Conservation (phyloP, 2,888 invertebrate species). For the Cataglyphis albicans region DNA sequence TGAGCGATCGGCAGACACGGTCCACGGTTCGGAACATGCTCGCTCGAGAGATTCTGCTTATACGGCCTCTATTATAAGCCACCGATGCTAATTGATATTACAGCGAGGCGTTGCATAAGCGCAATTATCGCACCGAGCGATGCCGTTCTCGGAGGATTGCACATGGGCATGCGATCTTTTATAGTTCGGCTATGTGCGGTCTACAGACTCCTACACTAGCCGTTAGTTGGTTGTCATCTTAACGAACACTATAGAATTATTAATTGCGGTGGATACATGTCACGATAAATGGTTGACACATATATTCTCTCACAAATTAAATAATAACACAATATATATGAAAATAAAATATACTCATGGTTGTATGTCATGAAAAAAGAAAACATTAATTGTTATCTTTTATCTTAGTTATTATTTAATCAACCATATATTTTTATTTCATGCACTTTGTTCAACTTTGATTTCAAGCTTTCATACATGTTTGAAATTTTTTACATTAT, state of each 20-base stretch:
- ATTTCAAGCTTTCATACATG: not conserved
- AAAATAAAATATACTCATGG: not conserved
- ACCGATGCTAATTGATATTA: conserved; percentile 81
- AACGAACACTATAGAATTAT: conserved; percentile 21
- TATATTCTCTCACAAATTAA: not conserved
- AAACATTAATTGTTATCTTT: not conserved
- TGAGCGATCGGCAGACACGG: conserved; percentile 23
- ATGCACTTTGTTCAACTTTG: not conserved
- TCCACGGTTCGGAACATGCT: conserved; percentile 20
- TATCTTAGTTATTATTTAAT: not conserved
- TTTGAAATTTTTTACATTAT: not conserved
- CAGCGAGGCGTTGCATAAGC: conserved; percentile 80
- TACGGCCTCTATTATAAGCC: conserved; percentile 69
- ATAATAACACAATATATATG: not conserved
- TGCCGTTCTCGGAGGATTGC: conserved; percentile 65
- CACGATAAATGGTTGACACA: not conserved
- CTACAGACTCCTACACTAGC: conserved; percentile 63
- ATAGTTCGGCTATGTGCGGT: conserved; percentile 56
- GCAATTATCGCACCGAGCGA: conserved; percentile 77
- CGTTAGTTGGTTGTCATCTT: conserved; percentile 7
- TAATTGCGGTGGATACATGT: conserved; percentile 21
- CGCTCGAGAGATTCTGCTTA: conserved; percentile 65
- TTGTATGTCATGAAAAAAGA: not conserved
- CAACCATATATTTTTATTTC: not conserved
- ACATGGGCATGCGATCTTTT: conserved; percentile 69